Evolutionary conservation across 2,888 invertebrate genomes (phyloP), one percentile per base, ranked within the genome.

Genomic region (Parnassius mnemosyne): DNA sequence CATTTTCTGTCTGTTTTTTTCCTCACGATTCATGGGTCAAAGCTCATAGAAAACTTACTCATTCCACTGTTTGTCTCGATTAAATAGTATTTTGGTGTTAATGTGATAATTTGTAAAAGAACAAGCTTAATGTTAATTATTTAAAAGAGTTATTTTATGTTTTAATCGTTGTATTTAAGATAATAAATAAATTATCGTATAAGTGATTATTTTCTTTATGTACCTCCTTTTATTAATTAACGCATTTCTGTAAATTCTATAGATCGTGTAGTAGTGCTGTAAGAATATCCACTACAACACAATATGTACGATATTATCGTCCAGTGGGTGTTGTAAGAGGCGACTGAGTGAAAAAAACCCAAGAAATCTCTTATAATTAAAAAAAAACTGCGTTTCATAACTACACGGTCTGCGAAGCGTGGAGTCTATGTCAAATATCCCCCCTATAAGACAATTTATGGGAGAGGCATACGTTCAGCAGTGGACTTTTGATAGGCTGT

Each of bases 81-180:
- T 77, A 77, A 79, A 80, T 77, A 74, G 83, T 82, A 74, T 82
- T 83, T 84, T 83, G 80, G 83, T 85, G 80, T 84, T 79, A 78
- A 81, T 85, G 89, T 89, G 88, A 89, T 90, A 88, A 83, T 83
- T 79, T 68, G 34, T 78, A 81, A 81, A 68, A 69, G 89, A 90
- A 89, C 89, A 90, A 90, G 87, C 87, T 88, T 88, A 83, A 81
- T 83, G 83, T 88, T 88, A 85, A 80, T 85, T 81, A 86, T 86
- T 86, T 85, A 81, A 86, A 34, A 87, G 78, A 84, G 84, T 86
- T 89, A 84, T 89, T 86, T 89, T 89, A 83, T 84, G 86, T 90
- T 91, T 85, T 87, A 88, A 88, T 87, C 89, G 88, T 88, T 89
- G 82, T 89, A 85, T 84, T 84, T 86, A 89, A 85, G 83, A 80